Conservation (phyloP, 2,888 invertebrate genomes). For the Conops quadrifasciatus region DNA sequence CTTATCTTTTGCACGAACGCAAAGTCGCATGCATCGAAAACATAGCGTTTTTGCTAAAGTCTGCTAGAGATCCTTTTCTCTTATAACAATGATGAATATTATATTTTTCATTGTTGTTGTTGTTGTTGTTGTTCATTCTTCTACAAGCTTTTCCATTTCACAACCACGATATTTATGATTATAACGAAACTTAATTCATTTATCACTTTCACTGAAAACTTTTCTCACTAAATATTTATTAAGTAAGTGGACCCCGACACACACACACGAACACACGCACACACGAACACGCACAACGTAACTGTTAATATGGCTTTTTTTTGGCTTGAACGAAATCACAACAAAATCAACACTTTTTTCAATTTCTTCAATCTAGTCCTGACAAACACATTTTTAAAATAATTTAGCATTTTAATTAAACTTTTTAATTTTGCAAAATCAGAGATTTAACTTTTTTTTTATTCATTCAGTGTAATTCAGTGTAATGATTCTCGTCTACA, state of each 20-base stretch:
- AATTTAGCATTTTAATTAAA: not conserved
- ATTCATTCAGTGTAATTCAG: not conserved
- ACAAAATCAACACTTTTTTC: not conserved
- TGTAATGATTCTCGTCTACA: not conserved
- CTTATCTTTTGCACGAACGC: no score
- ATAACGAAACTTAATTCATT: no score
- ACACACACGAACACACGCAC: not conserved
- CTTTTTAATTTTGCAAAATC: constrained; percentile 8
- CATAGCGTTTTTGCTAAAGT: no score
- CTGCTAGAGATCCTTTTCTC: no score
- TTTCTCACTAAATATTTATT: not conserved
- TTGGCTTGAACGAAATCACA: not conserved
- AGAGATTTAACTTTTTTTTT: constrained; percentile 3
- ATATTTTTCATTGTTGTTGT: constrained; percentile 6
- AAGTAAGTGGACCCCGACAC: not conserved
- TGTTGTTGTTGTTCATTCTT: no score
- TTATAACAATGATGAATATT: no score
- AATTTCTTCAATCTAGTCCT: no score
- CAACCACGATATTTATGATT: no score
- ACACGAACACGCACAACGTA: not conserved
- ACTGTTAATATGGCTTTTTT: not conserved
- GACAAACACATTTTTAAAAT: not conserved
- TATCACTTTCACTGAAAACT: not conserved
- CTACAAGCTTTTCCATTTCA: not conserved
- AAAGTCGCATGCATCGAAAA: no score